Conservation (phyloP, 2,888 invertebrate species). For the Alentia gelatinosa region DNA sequence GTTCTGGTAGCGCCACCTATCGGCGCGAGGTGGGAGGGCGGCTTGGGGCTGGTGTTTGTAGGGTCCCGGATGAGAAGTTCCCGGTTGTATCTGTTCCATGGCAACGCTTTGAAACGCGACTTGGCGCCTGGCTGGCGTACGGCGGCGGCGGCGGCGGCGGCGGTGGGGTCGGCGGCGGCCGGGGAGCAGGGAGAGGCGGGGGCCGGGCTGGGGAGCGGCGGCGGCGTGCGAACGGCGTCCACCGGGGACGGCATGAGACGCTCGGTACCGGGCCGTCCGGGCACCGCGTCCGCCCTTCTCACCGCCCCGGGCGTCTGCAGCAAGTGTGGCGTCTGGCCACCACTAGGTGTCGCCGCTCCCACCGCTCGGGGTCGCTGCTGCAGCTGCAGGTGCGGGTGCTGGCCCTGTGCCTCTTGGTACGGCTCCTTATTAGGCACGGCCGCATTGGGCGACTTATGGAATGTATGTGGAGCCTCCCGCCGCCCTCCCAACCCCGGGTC, state of each 20-base stretch:
- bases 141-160: neutral
- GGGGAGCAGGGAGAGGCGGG: neutral
- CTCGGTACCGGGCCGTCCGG: too few relatives aligned
- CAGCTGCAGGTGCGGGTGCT: neutral
- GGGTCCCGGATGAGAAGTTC: neutral
- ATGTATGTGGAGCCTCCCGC: neutral
- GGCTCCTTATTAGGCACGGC: neutral
- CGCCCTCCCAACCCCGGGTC: neutral
- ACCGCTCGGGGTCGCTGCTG: neutral
- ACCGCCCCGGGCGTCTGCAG: neutral
- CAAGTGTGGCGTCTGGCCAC: neutral
- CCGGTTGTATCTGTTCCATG: neutral
- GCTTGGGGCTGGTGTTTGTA: too few relatives aligned
- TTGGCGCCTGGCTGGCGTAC: neutral
- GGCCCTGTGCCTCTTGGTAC: neutral
- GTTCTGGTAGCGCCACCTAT: neutral
- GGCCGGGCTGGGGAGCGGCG: neutral
- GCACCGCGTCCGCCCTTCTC: too few relatives aligned
- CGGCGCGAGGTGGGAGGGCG: neutral
- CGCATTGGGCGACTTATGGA: conserved; percentile 18
- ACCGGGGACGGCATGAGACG: too few relatives aligned
- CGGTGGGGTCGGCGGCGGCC: neutral
- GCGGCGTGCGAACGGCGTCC: too few relatives aligned
- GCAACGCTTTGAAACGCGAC: neutral
- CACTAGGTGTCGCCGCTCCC: neutral